A percentile compares a stretch with the other conserved stretches of the same genome.
These are phyloP conservation scores for Plectus sambesii DNA, from an alignment of 1,140 invertebrate genomes.

Conservation along the genomic window DNA sequence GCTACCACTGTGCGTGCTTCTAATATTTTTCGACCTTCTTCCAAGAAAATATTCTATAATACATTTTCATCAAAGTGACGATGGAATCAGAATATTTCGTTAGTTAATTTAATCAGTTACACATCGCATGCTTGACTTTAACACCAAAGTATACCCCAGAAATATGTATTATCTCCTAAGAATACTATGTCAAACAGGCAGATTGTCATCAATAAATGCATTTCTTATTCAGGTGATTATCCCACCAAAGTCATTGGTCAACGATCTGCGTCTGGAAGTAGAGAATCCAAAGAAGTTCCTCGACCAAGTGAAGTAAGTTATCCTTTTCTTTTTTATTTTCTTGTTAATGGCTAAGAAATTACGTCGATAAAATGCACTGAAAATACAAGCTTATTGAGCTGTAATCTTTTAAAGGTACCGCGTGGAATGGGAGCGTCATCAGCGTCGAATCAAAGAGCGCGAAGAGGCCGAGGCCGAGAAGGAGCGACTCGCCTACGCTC, in stretches of 20 bases:
- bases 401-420: slow-evolving; percentile 69
- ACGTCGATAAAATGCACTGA: background rate
- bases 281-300: slow-evolving; percentile 5
- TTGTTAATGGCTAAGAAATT: too few relatives aligned
- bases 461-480: slow-evolving; percentile 88
- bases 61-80: slow-evolving; percentile 66
- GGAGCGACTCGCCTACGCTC: slow-evolving; percentile 87
- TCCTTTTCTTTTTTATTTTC: too few relatives aligned
- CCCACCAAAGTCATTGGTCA: slow-evolving; percentile 30
- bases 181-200: too few relatives aligned
- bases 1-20: slow-evolving; percentile 20
- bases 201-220: too few relatives aligned
- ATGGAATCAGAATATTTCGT: slow-evolving; percentile 59
- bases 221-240: slow-evolving; percentile 43
- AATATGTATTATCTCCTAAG: too few relatives aligned
- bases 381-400: too few relatives aligned
- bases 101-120: too few relatives aligned
- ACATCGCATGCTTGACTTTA: too few relatives aligned
- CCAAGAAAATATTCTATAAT: slow-evolving; percentile 77
- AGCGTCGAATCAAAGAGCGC: slow-evolving; percentile 57
- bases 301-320: too few relatives aligned
- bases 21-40: slow-evolving; percentile 57
- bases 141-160: too few relatives aligned
- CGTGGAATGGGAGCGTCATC: slow-evolving; percentile 87
- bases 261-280: slow-evolving; percentile 21